Conservation (phyloP, 2,888 invertebrate species). For the Eupithecia vulgata region DNA sequence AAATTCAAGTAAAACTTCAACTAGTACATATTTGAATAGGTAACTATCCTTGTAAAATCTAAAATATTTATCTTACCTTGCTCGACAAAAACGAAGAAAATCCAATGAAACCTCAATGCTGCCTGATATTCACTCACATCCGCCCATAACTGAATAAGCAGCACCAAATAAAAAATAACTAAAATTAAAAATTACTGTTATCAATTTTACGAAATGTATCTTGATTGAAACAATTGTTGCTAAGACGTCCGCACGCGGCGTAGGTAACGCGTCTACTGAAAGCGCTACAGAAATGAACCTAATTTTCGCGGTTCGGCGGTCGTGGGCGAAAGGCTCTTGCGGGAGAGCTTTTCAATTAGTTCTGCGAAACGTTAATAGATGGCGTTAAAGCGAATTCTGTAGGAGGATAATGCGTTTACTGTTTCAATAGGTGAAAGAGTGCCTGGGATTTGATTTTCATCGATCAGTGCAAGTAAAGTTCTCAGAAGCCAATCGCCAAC, state of each 20-base stretch:
- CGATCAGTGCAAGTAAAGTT: background rate
- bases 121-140: conserved; percentile 20
- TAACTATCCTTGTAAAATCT: background rate
- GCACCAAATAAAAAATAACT: conserved; percentile 21
- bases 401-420: background rate
- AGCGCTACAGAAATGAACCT: conserved; percentile 68
- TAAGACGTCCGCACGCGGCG: conserved; percentile 49
- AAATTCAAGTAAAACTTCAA: too few species aligned
- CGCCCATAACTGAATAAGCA: conserved; percentile 22
- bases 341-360: conserved; percentile 53
- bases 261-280: conserved; percentile 65
- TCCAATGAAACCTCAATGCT: conserved; percentile 24
- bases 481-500: background rate
- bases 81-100: conserved; percentile 13
- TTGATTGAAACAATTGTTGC: conserved; percentile 12
- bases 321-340: conserved; percentile 56
- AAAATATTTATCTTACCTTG: conserved; percentile 16
- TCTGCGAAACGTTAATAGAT: conserved; percentile 49
- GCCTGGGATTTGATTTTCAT: background rate
- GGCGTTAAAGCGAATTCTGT: conserved; percentile 47
- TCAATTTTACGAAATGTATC: conserved; percentile 31
- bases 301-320: conserved; percentile 64
- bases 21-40: too few species aligned
- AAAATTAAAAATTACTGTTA: conserved; percentile 21
- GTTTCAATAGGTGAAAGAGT: background rate